phyloP scores from a whole-genome alignment of 2,888 invertebrate species.

The Oxytorus armatus region DNA sequence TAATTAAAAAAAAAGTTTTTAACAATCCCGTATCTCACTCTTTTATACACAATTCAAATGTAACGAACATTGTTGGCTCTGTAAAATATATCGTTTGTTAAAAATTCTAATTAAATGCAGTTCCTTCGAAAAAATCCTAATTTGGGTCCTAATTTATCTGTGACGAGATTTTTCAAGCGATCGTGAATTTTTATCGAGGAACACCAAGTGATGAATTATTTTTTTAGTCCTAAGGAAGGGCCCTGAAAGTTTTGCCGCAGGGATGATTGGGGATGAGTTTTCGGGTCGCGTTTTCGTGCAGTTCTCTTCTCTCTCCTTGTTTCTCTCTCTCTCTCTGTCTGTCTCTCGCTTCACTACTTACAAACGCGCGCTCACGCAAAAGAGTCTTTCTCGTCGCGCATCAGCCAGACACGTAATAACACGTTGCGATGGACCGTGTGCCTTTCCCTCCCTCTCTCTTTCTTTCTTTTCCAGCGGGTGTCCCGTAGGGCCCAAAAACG shows the following conservation, averaged over 20 bases:
- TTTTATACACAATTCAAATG: too few relatives aligned
- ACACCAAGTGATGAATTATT: slow-evolving; percentile 35
- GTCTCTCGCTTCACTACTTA: slow-evolving; percentile 47
- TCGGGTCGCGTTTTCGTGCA: slow-evolving; percentile 54
- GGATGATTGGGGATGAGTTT: slow-evolving; percentile 40
- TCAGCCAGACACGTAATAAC: slow-evolving; percentile 83
- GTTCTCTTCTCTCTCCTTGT: slow-evolving; percentile 49
- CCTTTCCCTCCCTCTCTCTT: slow-evolving; percentile 32
- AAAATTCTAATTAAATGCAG: slow-evolving; percentile 31
- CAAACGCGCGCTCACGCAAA: slow-evolving; percentile 51
- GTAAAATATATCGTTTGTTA: slow-evolving; percentile 7
- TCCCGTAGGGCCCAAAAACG: slow-evolving; percentile 79
- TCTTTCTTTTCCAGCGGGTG: slow-evolving; percentile 45
- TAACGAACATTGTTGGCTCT: background rate
- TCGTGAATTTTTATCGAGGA: slow-evolving; percentile 38
- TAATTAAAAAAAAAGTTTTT: too few relatives aligned
- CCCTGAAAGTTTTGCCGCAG: slow-evolving; percentile 30
- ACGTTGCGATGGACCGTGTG: slow-evolving; percentile 75
- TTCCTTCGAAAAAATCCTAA: background rate
- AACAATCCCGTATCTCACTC: too few relatives aligned
- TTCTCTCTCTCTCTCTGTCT: slow-evolving; percentile 57
- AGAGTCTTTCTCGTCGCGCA: slow-evolving; percentile 70
- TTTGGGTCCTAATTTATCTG: slow-evolving; percentile 33
- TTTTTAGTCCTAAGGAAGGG: slow-evolving; percentile 29
- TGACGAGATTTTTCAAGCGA: slow-evolving; percentile 26